Conservation (phyloP, 2,888 invertebrate genomes). For the Cheilosia variabilis region DNA sequence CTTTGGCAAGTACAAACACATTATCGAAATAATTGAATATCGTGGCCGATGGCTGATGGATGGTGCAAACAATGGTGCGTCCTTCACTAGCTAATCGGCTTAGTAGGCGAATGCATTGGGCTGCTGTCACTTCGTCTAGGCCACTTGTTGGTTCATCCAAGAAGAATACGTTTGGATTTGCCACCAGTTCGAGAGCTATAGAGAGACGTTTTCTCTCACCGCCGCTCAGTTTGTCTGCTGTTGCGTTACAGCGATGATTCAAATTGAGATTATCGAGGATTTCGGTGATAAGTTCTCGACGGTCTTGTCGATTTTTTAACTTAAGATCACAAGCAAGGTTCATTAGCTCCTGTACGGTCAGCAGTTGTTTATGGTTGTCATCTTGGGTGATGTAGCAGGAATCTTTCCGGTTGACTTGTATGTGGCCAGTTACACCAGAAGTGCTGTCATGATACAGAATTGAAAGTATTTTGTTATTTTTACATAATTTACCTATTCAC, state of each 20-base stretch:
- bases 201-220: slow-evolving; percentile 92
- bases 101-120: slow-evolving; percentile 86
- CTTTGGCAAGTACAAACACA: slow-evolving; percentile 87
- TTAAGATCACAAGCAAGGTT: slow-evolving; percentile 91
- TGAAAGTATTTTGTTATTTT: background rate
- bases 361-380: slow-evolving; percentile 88
- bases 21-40: slow-evolving; percentile 87
- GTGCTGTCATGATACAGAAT: slow-evolving; percentile 83
- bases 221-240: slow-evolving; percentile 87
- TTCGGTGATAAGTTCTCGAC: slow-evolving; percentile 80
- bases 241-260: slow-evolving; percentile 81
- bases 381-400: slow-evolving; percentile 94
- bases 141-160: slow-evolving; percentile 93
- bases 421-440: slow-evolving; percentile 87
- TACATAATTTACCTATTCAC: no score
- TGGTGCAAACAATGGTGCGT: slow-evolving; percentile 88
- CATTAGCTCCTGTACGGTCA: slow-evolving; percentile 91
- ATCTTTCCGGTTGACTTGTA: slow-evolving; percentile 89
- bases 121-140: slow-evolving; percentile 87
- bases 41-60: slow-evolving; percentile 89
- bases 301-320: slow-evolving; percentile 82
- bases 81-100: slow-evolving; percentile 86
- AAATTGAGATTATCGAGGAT: slow-evolving; percentile 82
- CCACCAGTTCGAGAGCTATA: slow-evolving; percentile 92
- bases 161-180: slow-evolving; percentile 93